Evolutionary conservation across 2,797 vertebrate species (phyloP).

Genomic region (Darevskia nairensis): DNA sequence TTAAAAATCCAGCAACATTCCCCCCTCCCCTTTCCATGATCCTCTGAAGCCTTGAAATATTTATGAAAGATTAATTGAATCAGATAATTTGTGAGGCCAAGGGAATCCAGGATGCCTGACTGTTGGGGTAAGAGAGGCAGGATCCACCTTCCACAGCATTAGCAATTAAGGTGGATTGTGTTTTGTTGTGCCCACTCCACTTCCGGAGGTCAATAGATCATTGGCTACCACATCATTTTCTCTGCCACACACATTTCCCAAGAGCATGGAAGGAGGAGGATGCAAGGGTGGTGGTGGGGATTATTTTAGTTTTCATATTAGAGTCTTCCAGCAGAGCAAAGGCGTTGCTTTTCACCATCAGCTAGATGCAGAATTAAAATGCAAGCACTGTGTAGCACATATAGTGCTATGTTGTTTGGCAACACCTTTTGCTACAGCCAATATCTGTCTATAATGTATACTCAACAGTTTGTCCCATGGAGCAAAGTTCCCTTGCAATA

Average conservation of each 20-base stretch:
- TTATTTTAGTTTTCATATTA: neutral
- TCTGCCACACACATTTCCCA: neutral
- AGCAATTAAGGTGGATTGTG: neutral
- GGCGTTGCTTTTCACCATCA: neutral
- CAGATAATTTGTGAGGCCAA: neutral
- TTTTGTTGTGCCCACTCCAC: neutral
- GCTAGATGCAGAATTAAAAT: neutral
- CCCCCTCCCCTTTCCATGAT: fast-evolving
- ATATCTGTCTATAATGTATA: neutral
- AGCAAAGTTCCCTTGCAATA: neutral
- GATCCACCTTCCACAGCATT: neutral
- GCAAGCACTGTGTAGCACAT: neutral
- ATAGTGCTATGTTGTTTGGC: neutral
- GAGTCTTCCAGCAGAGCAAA: neutral
- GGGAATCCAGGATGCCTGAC: neutral
- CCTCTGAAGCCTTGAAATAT: slow-evolving; percentile 42
- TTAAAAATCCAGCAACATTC: neutral
- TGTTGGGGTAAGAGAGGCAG: neutral
- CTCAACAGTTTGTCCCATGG: neutral
- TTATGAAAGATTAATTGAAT: slow-evolving; percentile 56
- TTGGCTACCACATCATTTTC: neutral
- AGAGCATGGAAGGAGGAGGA: neutral
- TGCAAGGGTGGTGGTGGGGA: neutral
- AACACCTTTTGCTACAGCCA: neutral
- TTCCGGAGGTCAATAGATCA: too few species aligned